Evolutionary conservation across 2,888 invertebrate species (phyloP), one percentile per base, ranked within the genome.

Genomic region (Megastigmus dorsalis): DNA sequence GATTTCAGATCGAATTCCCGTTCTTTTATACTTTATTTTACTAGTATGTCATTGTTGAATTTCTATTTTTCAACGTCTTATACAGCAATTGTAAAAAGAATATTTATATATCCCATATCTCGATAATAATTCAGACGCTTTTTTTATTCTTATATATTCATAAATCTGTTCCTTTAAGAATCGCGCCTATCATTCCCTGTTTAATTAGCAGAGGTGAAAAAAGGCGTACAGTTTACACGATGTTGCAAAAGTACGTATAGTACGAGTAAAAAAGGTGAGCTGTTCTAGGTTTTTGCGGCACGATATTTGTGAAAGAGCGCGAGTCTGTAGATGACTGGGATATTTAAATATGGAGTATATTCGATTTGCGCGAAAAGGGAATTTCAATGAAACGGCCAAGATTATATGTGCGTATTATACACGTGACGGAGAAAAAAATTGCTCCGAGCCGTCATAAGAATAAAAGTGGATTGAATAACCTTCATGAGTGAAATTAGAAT

Each of bases 271-370:
- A 57, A 57, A 38, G 13, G 45, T 18, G 26, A 59, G 41, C 26
- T 28, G 18, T 43, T 26, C 66, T 57, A 26, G 33, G 55, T 57
- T 67, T 23, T 70, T 70, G 55, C 70, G 36, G 63, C 43, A 63
- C 48, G 36, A 33, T 10, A 33, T 54, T 63, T 63, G 70, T 26
- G 45, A 70, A 55, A 62, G 41, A 45, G n/a, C n/a, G n/a, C n/a
- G n/a, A n/a, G 26, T 7, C 33, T 13, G 48, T n/a, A 23, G 28
- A 13, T 18, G 55, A 45, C n/a, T 55, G 41, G 33, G 36, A 20
- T 10, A 45, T 45, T 38, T 57, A n/a, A 57, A 38, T 38, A 20
- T 20, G 30, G 41, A 23, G 13, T 23, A 15, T 48, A 45, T 18
- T 48, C 23, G 36, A 30, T 23, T 38, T 59, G 50, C 10, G 48